Evolutionary conservation across 2,797 vertebrate genomes (phyloP).

Genomic region (Enteromius viviparus): DNA sequence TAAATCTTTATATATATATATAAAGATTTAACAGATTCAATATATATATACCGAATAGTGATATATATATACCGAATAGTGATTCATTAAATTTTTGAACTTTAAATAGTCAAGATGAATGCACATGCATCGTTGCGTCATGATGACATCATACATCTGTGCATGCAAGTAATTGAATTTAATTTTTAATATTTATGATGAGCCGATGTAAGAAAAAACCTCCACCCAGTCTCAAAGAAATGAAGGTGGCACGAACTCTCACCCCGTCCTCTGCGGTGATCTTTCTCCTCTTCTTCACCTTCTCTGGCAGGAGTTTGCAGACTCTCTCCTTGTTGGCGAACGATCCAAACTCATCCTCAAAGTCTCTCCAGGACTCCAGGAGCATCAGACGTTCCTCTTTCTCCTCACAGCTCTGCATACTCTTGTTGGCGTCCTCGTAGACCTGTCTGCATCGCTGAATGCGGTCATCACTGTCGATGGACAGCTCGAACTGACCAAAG

Average conservation of each 20-base stretch:
- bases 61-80: no score
- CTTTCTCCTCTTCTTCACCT: constrained; percentile 98
- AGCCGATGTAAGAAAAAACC: neutral
- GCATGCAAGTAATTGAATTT: neutral
- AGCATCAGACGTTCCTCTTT: constrained; percentile 97
- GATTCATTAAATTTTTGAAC: neutral
- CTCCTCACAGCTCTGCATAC: constrained; percentile 93
- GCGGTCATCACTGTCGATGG: constrained; percentile 78
- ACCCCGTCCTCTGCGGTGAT: constrained; percentile 98
- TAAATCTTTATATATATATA: no score
- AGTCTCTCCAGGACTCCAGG: constrained; percentile 91
- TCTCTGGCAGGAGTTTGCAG: constrained; percentile 92
- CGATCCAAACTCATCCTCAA: constrained; percentile 88
- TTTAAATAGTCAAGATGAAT: neutral
- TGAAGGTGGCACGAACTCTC: constrained; percentile 63
- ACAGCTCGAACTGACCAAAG: constrained; percentile 93
- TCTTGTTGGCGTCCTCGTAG: constrained; percentile 94
- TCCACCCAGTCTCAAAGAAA: neutral
- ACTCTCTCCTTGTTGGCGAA: constrained; percentile 81
- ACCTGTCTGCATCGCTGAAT: constrained; percentile 85
- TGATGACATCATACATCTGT: neutral
- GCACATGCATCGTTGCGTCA: neutral
- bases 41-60: no score
- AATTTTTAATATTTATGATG: neutral
- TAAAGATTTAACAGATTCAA: no score